These are phyloP conservation scores for Eristalis tenax DNA, from an alignment of 2,888 invertebrate genomes.

Conservation along the genomic window DNA sequence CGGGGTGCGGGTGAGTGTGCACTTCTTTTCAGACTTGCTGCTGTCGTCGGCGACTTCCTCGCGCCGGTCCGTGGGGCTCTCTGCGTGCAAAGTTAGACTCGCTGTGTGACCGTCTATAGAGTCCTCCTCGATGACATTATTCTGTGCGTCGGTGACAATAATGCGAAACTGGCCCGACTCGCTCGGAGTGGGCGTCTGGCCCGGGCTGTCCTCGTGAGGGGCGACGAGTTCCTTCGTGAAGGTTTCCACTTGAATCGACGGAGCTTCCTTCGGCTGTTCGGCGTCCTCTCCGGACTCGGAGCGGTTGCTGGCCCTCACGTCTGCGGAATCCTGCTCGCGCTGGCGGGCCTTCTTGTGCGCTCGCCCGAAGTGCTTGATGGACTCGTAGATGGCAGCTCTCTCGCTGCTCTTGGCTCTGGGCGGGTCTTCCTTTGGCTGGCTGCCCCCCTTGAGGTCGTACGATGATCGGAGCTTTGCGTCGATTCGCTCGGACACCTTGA, in stretches of 20 bases:
- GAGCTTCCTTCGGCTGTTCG: conserved; percentile 77
- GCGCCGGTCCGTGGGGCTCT: conserved; percentile 6
- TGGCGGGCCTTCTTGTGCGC: conserved; percentile 79
- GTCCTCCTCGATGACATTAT: conserved; percentile 80
- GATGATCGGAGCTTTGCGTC: conserved; percentile 85
- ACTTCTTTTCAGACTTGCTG: conserved; percentile 59
- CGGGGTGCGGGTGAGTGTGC: conserved; percentile 73
- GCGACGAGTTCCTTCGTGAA: conserved; percentile 76
- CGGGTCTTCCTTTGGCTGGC: conserved; percentile 8
- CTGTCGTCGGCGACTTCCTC: conserved; percentile 27
- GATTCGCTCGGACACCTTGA: conserved; percentile 87
- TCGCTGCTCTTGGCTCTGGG: conserved; percentile 16
- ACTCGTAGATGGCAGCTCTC: conserved; percentile 77
- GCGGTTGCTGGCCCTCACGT: conserved; percentile 16
- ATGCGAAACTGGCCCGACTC: conserved; percentile 76
- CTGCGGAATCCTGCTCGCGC: conserved; percentile 72
- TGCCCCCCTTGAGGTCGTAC: conserved; percentile 76
- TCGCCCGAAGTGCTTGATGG: conserved; percentile 79
- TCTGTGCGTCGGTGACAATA: conserved; percentile 80
- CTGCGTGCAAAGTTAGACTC: conserved; percentile 25
- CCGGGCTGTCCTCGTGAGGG: background rate
- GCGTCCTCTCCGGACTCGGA: conserved; percentile 66
- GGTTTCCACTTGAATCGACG: conserved; percentile 78
- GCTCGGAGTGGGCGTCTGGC: conserved; percentile 11
- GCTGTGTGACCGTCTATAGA: conserved; percentile 75